These are phyloP conservation scores for Mythimna lalbum DNA, from an alignment of 2,888 invertebrate genomes.

Conservation along the genomic window DNA sequence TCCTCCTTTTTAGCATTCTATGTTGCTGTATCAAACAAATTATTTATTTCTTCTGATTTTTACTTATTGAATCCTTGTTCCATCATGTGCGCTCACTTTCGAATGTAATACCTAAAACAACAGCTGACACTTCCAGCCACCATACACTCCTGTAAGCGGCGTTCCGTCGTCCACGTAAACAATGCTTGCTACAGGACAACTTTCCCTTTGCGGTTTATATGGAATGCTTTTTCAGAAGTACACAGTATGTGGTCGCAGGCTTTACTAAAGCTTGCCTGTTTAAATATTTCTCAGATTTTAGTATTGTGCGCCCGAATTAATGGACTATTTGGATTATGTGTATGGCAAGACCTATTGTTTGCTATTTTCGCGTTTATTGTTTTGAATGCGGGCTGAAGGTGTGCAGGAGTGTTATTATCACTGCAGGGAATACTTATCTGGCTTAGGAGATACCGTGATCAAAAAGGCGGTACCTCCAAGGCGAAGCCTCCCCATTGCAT, in stretches of 20 bases:
- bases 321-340: conserved; percentile 41
- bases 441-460: no score
- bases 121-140: conserved; percentile 49
- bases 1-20: no score
- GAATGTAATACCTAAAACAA: background rate
- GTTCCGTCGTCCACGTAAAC: conserved; percentile 78
- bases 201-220: conserved; percentile 78
- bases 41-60: no score
- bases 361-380: conserved; percentile 24
- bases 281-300: conserved; percentile 62
- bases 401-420: background rate
- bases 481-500: no score
- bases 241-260: conserved; percentile 54
- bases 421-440: background rate
- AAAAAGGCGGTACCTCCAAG: no score
- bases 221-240: conserved; percentile 72
- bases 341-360: conserved; percentile 26
- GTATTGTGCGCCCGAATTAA: conserved; percentile 46
- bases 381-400: conserved; percentile 21
- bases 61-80: no score
- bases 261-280: conserved; percentile 55
- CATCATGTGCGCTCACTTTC: no score
- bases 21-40: no score
- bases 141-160: conserved; percentile 21
- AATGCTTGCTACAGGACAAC: conserved; percentile 75